Percentiles rank a stretch among this genome's conserved stretches.
phyloP scores from a whole-genome alignment of 92 coral and sea anemone species.

The Epizoanthus illoricatus region DNA sequence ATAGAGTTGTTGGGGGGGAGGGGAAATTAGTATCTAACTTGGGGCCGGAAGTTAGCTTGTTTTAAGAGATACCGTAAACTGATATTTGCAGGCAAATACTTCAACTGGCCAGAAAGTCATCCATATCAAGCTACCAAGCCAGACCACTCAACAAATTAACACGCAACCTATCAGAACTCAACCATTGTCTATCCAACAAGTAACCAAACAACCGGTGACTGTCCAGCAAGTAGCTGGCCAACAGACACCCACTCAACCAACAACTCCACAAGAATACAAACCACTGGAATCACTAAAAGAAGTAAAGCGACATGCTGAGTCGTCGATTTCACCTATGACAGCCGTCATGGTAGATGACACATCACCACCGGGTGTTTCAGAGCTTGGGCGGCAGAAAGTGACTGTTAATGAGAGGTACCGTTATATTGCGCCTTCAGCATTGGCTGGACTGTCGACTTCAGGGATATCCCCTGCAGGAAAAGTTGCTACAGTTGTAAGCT shows the following conservation, averaged over 20 bases:
- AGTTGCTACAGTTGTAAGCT: slow-evolving; percentile 6
- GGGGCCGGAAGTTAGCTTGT: too few species aligned
- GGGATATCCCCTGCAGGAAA: slow-evolving; percentile 1
- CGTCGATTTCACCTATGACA: slow-evolving; percentile 71
- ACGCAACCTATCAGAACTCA: background rate
- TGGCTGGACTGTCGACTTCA: slow-evolving; percentile 10
- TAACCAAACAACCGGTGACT: background rate
- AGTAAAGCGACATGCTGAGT: slow-evolving; percentile 70
- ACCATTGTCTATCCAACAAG: background rate
- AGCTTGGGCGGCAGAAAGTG: slow-evolving; percentile 60
- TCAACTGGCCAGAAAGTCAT: slow-evolving; percentile 28
- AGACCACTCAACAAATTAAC: slow-evolving; percentile 20
- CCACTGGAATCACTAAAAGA: slow-evolving; percentile 80
- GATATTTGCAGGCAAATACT: slow-evolving; percentile 22
- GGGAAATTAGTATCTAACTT: too few species aligned
- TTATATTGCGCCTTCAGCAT: slow-evolving; percentile 64
- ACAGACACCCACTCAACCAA: slow-evolving; percentile 24
- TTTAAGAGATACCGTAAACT: background rate
- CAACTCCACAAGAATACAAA: slow-evolving; percentile 51
- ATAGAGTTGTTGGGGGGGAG: too few species aligned
- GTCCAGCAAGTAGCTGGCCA: background rate
- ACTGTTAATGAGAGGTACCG: slow-evolving; percentile 80
- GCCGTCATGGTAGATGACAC: slow-evolving; percentile 51
- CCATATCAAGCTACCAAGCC: slow-evolving; percentile 28
- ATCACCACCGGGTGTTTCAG: background rate